Percentiles rank a stretch among this genome's conserved stretches.
Evolutionary conservation across 2,888 invertebrate species (phyloP).

Genomic region (Cerastis leucographa): DNA sequence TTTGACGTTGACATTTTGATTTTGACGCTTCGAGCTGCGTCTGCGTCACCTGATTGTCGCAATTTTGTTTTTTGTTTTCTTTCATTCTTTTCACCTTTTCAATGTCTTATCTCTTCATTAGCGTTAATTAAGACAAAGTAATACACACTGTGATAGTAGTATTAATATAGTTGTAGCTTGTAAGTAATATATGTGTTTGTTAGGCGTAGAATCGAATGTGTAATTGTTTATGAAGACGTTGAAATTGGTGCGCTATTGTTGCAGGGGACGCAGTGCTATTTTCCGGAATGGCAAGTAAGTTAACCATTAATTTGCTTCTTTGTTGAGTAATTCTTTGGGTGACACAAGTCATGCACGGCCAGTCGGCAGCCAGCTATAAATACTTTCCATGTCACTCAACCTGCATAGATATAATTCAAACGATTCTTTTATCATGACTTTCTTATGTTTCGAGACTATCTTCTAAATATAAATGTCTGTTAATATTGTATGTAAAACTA

Average conservation of each 20-base stretch:
- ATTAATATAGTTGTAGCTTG: slow-evolving; percentile 37
- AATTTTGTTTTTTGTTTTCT: slow-evolving; percentile 33
- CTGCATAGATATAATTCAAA: neutral
- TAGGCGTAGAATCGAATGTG: slow-evolving; percentile 14
- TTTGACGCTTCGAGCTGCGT: slow-evolving; percentile 52
- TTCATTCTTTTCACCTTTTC: slow-evolving; percentile 9
- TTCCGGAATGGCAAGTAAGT: slow-evolving; percentile 92
- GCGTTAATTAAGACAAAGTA: slow-evolving; percentile 30
- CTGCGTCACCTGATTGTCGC: slow-evolving; percentile 51
- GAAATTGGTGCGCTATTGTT: slow-evolving; percentile 76
- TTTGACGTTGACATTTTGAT: slow-evolving; percentile 32
- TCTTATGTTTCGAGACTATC: neutral
- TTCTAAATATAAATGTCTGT: neutral
- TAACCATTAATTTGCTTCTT: slow-evolving; percentile 16
- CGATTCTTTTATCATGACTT: neutral
- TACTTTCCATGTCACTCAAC: slow-evolving; percentile 11
- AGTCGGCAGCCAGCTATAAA: neutral
- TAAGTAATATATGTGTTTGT: slow-evolving; percentile 16
- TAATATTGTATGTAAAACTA: neutral
- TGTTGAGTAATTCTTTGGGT: neutral
- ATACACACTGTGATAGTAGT: slow-evolving; percentile 60
- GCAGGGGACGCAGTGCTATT: slow-evolving; percentile 92
- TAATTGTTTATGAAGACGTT: slow-evolving; percentile 21
- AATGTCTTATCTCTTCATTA: slow-evolving; percentile 25
- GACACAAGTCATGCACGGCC: neutral